phyloP scores from a whole-genome alignment of 2,113 vertebrate genomes.

The Aldabrachelys gigantea region DNA sequence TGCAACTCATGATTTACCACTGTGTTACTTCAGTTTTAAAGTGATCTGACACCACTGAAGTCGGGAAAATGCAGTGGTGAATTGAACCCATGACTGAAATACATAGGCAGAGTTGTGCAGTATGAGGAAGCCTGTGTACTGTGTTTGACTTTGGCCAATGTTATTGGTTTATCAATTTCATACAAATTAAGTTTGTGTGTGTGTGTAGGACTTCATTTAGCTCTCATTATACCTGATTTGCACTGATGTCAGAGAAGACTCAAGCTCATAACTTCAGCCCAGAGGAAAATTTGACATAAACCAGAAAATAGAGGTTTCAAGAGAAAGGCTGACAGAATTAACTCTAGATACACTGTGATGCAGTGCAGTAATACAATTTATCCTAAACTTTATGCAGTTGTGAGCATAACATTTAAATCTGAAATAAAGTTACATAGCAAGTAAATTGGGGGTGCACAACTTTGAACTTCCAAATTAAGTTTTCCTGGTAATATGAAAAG shows the following conservation, averaged over 20 bases:
- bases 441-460: constrained; percentile 36
- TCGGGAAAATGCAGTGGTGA: not conserved
- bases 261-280: not conserved
- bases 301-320: not conserved
- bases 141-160: not conserved
- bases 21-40: not conserved
- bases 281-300: constrained; percentile 24
- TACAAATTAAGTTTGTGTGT: not conserved
- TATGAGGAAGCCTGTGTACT: not conserved
- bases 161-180: not conserved
- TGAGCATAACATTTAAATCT: constrained; percentile 65
- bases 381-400: constrained; percentile 44
- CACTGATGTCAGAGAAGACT: not conserved
- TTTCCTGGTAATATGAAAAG: constrained; percentile 39
- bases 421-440: constrained; percentile 57
- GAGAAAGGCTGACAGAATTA: constrained; percentile 36
- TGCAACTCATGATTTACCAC: not conserved
- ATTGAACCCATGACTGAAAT: not conserved
- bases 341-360: constrained; percentile 28
- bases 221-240: not conserved
- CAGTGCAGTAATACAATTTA: constrained; percentile 44
- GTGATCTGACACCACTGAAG: not conserved
- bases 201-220: not conserved
- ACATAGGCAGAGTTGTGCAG: not conserved
- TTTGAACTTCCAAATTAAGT: constrained; percentile 61